Percentiles rank a stretch among this genome's conserved stretches.
These are phyloP conservation scores for Scaptodrosophila latifasciaeformis DNA, from an alignment of 2,888 invertebrate species.

Conservation along the genomic window DNA sequence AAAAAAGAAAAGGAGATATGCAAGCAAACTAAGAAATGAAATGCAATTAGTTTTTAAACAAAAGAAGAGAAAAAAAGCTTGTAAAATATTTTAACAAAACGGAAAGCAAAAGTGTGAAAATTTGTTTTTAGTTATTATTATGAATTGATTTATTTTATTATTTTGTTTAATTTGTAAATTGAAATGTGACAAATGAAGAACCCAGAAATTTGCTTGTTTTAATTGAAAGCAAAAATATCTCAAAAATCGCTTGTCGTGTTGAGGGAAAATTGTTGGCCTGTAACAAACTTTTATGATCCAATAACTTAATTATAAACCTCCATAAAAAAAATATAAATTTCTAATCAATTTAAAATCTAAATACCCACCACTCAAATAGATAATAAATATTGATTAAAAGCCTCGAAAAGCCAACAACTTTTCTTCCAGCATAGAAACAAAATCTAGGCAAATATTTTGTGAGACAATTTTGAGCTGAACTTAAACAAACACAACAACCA, in stretches of 20 bases:
- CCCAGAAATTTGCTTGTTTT: constrained; percentile 51
- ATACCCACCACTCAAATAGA: no score
- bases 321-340: neutral
- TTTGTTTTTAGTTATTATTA: no score
- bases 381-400: no score
- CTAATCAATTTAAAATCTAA: neutral
- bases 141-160: constrained; percentile 58
- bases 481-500: constrained; percentile 23
- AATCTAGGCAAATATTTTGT: constrained; percentile 45
- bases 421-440: constrained; percentile 39
- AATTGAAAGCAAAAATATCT: constrained; percentile 36
- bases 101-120: no score
- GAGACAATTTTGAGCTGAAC: constrained; percentile 32
- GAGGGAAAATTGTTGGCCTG: no score
- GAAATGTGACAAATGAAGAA: constrained; percentile 21
- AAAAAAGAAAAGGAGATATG: no score
- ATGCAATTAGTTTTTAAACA: constrained; percentile 48
- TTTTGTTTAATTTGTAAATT: constrained; percentile 59
- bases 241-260: no score
- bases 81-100: no score
- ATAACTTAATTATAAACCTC: neutral
- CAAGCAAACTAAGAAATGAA: constrained; percentile 17
- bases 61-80: no score
- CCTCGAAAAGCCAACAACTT: constrained; percentile 23
- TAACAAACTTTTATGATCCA: constrained; percentile 7